phyloP scores from a whole-genome alignment of 1,140 invertebrate species.

The Uloborus diversus region DNA sequence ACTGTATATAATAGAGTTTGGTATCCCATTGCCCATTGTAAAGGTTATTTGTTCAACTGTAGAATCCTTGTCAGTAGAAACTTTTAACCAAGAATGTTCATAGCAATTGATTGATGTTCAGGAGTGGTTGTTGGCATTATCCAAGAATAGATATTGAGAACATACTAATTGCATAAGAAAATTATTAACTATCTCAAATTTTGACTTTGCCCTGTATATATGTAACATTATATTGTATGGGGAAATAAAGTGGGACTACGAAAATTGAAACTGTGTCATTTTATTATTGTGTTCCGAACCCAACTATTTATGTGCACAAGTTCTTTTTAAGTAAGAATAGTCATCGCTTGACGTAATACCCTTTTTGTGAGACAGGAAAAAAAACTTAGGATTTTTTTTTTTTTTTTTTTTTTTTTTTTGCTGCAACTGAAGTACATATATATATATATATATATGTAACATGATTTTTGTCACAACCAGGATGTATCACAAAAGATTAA shows the following conservation, averaged over 20 bases:
- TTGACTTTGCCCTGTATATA: slow-evolving; percentile 52
- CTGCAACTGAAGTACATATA: no score
- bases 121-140: slow-evolving; percentile 46
- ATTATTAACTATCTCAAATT: slow-evolving; percentile 42
- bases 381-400: no score
- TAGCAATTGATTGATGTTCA: slow-evolving; percentile 53
- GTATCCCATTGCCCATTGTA: slow-evolving; percentile 22
- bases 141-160: slow-evolving; percentile 30
- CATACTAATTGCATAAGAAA: slow-evolving; percentile 29
- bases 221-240: slow-evolving; percentile 46
- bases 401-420: no score
- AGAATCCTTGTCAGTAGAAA: slow-evolving; percentile 40
- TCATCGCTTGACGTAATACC: no score
- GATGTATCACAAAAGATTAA: no score
- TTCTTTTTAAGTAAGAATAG: no score
- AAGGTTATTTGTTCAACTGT: slow-evolving; percentile 33
- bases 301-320: no score
- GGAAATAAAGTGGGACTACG: slow-evolving; percentile 38
- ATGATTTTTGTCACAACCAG: no score
- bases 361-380: no score
- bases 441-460: no score
- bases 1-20: slow-evolving; percentile 34
- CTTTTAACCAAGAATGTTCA: slow-evolving; percentile 52
- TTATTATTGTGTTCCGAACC: no score
- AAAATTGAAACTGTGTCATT: no score